phyloP scores from a whole-genome alignment of 2,113 vertebrate genomes.

The Zosterops borbonicus region DNA sequence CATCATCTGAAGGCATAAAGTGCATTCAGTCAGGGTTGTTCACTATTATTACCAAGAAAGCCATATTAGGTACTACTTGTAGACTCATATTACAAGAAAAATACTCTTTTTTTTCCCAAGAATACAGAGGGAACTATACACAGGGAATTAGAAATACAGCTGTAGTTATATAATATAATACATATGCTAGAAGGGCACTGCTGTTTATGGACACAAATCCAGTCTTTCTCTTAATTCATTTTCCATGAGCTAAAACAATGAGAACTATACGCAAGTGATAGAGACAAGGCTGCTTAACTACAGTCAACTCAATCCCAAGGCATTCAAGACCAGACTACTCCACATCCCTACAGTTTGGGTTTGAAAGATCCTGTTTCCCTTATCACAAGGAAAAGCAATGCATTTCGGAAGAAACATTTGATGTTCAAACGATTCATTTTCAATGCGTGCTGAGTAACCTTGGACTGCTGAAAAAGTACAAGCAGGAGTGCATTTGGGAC shows the following conservation, averaged over 20 bases:
- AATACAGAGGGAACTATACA: not conserved
- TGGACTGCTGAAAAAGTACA: not conserved
- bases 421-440: not conserved
- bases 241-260: not conserved
- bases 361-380: not conserved
- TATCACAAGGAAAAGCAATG: not conserved
- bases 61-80: not conserved
- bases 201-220: not conserved
- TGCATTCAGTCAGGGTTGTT: not conserved
- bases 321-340: not conserved
- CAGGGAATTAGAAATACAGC: not conserved
- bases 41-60: not conserved
- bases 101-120: not conserved
- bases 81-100: not conserved
- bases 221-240: not conserved
- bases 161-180: not conserved
- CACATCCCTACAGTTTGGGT: accelerated
- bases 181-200: not conserved
- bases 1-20: slow-evolving; percentile 80
- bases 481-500: not conserved
- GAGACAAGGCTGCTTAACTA: not conserved
- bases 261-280: not conserved
- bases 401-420: not conserved
- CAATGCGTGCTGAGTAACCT: not conserved
- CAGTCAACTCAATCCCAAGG: not conserved